phyloP scores from a whole-genome alignment of 2,888 invertebrate genomes.

The Pandemis heparana region DNA sequence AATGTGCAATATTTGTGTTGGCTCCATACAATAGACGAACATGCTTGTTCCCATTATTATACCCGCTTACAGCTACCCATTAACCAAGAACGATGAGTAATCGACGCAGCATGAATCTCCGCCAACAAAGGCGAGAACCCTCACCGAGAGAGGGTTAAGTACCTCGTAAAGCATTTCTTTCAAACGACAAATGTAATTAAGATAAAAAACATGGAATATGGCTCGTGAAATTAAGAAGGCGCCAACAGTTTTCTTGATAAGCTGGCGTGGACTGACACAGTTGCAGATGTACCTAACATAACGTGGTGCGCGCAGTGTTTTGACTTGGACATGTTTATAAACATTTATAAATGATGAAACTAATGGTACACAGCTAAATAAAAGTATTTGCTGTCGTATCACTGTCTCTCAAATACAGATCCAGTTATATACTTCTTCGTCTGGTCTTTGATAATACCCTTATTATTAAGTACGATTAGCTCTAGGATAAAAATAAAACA shows the following conservation, averaged over 20 bases:
- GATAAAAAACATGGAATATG: slow-evolving; percentile 29
- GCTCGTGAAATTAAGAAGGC: slow-evolving; percentile 3
- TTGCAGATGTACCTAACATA: background rate
- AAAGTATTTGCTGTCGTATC: background rate
- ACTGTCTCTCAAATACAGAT: background rate
- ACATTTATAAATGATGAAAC: no score
- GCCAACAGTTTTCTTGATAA: background rate
- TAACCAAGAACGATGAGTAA: slow-evolving; percentile 35
- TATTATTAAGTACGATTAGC: background rate
- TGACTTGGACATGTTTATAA: background rate
- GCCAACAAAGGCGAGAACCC: slow-evolving; percentile 27
- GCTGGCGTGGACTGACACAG: background rate
- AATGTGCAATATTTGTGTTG: background rate
- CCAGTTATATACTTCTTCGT: background rate
- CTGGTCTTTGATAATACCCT: background rate
- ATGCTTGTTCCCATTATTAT: slow-evolving; percentile 12
- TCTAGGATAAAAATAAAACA: background rate
- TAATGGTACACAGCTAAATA: no score
- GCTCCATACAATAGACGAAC: background rate
- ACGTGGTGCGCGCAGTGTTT: background rate
- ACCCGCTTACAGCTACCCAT: slow-evolving; percentile 26
- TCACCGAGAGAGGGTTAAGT: slow-evolving; percentile 39
- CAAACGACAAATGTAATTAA: slow-evolving; percentile 37
- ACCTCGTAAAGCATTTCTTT: slow-evolving; percentile 41
- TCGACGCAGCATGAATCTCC: slow-evolving; percentile 37